Conservation (phyloP, 2,113 vertebrate species). For the Calidris pugnax region DNA sequence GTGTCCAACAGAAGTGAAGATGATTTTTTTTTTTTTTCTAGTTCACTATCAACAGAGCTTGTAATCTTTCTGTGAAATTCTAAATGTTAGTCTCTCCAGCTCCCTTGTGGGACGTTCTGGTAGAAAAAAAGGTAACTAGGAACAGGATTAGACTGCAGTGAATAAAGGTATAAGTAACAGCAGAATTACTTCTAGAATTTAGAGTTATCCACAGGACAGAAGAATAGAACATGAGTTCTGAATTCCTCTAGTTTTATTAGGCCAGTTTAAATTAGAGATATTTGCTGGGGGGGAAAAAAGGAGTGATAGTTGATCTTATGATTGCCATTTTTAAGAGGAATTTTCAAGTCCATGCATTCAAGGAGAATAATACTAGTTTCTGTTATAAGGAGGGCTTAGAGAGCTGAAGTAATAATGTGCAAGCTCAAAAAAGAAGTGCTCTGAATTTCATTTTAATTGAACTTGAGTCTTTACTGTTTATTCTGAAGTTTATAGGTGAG, state of each 20-base stretch:
- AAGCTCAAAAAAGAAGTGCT: neutral
- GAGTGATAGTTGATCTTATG: neutral
- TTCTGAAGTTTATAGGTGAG: neutral
- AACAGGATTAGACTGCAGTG: neutral
- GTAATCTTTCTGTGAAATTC: neutral
- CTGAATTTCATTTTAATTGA: neutral
- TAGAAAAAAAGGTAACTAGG: neutral
- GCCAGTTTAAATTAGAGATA: neutral
- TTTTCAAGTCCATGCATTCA: neutral
- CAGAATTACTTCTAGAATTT: neutral
- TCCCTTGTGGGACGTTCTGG: neutral
- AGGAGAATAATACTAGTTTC: neutral
- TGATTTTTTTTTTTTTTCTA: neutral
- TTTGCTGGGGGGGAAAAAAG: neutral
- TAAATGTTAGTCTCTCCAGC: neutral
- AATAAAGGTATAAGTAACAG: neutral
- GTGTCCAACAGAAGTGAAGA: neutral
- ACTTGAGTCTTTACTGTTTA: neutral
- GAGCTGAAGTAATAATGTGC: neutral
- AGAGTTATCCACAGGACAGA: neutral
- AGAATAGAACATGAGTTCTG: neutral
- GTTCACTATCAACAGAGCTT: neutral
- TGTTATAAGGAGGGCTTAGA: neutral
- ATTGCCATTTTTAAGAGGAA: neutral
- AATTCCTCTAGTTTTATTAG: neutral